Evolutionary conservation across 2,113 vertebrate genomes (phyloP).

Genomic region (Apus apus): DNA sequence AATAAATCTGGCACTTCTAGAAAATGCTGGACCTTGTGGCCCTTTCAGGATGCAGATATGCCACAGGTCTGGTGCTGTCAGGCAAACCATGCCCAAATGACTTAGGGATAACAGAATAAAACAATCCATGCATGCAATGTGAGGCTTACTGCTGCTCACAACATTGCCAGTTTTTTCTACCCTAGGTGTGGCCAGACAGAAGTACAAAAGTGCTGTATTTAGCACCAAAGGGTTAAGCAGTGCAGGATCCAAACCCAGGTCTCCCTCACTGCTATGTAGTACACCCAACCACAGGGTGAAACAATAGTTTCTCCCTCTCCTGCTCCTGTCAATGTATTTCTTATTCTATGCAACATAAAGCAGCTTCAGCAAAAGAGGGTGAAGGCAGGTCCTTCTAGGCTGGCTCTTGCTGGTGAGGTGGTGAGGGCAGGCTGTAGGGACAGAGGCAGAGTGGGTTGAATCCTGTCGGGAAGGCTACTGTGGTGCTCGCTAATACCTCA

Average conservation of each 20-base stretch:
- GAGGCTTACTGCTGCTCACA: not conserved
- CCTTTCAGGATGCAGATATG: not conserved
- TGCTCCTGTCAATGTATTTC: not conserved
- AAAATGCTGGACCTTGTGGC: not conserved
- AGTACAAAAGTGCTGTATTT: not conserved
- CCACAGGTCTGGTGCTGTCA: not conserved
- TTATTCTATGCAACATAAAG: not conserved
- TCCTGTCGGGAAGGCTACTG: not conserved
- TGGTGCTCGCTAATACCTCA: not conserved
- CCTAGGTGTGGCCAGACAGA: not conserved
- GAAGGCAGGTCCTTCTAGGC: not conserved
- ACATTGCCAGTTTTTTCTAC: not conserved
- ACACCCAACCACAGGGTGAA: not conserved
- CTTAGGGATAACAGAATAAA: not conserved
- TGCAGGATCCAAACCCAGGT: not conserved
- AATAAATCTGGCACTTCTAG: not conserved
- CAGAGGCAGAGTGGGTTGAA: not conserved
- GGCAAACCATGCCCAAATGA: not conserved
- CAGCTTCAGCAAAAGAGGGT: not conserved
- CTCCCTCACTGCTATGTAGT: not conserved
- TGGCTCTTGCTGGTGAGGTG: not conserved
- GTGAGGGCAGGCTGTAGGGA: not conserved
- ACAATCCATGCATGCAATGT: accelerated
- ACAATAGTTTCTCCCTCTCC: not conserved
- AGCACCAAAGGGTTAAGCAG: not conserved